Conservation (phyloP, 2,888 invertebrate genomes). For the Hydrotaea diabolus region DNA sequence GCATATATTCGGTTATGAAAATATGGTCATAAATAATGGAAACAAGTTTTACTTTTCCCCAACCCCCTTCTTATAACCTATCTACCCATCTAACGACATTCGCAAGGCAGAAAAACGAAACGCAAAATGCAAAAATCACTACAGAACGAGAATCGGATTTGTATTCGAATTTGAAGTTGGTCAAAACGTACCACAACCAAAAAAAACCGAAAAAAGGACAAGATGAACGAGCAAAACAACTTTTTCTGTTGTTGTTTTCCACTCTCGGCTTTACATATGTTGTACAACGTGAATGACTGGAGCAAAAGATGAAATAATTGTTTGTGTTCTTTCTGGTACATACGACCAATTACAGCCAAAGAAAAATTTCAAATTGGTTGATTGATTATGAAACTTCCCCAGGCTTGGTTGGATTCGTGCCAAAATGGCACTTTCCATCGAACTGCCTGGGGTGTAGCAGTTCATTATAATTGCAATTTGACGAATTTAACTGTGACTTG, state of each 20-base stretch:
- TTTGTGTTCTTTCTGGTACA: not conserved
- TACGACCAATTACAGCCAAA: not conserved
- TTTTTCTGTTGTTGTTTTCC: not conserved
- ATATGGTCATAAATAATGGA: slow-evolving; percentile 55
- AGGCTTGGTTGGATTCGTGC: too few relatives aligned
- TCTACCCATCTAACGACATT: not conserved
- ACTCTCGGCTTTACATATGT: slow-evolving; percentile 38
- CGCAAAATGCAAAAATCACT: slow-evolving; percentile 38
- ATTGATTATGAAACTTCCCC: not conserved
- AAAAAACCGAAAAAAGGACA: not conserved
- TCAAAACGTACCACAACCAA: not conserved
- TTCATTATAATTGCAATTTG: too few relatives aligned
- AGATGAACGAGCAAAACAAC: slow-evolving; percentile 14
- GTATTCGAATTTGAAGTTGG: slow-evolving; percentile 8
- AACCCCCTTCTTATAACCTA: slow-evolving; percentile 24
- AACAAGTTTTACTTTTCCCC: slow-evolving; percentile 35
- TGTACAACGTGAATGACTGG: slow-evolving; percentile 43
- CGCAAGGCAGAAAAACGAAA: not conserved
- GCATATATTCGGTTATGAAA: slow-evolving; percentile 30
- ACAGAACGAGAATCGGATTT: slow-evolving; percentile 30
- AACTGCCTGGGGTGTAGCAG: too few relatives aligned
- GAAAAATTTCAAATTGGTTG: slow-evolving; percentile 1
- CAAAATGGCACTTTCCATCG: too few relatives aligned
- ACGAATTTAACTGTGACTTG: too few relatives aligned
- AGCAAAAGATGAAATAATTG: slow-evolving; percentile 25